Evolutionary conservation across 2,888 invertebrate species (phyloP), one percentile per base, ranked within the genome.

Genomic region (Epirrita christyi): DNA sequence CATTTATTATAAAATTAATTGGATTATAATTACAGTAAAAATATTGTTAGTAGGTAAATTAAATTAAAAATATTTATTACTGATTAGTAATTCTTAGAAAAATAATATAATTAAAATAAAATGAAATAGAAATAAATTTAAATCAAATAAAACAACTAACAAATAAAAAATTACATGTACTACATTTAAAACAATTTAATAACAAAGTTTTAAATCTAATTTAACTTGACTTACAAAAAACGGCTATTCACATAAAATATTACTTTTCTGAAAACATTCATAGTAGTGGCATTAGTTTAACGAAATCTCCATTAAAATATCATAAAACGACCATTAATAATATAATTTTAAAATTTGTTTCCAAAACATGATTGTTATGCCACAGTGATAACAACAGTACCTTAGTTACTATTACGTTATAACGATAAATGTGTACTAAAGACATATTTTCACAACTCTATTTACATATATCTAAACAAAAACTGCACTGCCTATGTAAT

Each of bases 401-500:
- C 38, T 40, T 44, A 41, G 38, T 28, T 34, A 36, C 40, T 41
- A 44, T 6, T 41, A 6, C 8, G 44, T 32, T 55, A 11, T 54
- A 48, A 55, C 27, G 1, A 40, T 44, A 46, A 45, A 43, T 46
- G 45, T 49, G 40, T 43, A 13, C 48, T 42, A 42, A 14, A 44
- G 15, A 52, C n/a, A 41, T 48, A 37, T 48, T 43, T 42, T 46
- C 51, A 60, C 58, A 61, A 55, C 54, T 36, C 44, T 64, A 63
- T 67, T 60, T 59, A 65, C 63, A 67, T 43, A 49, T 46, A 52
- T 55, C 40, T 32, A 50, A 55, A 48, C 1, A 10, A 43, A 40
- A 49, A 53, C 41, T 47, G 42, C 34, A 42, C 40, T 27, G 61
- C 56, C 56, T 60, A 70, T 59, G 55, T 66, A 73, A 69, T 49